Evolutionary conservation across 2,797 vertebrate species (phyloP), one percentile per base, ranked within the genome.

Genomic region (Acanthopagrus latus): DNA sequence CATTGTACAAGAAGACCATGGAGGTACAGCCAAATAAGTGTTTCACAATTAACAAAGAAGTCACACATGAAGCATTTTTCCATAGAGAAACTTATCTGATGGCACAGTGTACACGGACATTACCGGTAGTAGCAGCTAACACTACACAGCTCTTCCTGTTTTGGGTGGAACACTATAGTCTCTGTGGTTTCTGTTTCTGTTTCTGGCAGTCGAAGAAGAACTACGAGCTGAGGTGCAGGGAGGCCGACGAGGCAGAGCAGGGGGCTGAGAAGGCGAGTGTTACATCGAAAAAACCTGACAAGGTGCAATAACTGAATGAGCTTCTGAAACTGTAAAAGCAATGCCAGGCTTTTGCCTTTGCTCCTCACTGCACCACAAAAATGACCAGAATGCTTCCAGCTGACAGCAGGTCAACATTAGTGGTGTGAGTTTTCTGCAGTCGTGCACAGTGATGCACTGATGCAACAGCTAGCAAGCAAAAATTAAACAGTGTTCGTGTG

Each of bases 1-100:
- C 94, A 0, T 82, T 96, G 16, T 97, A 96, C 73, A 99, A 97
- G 94, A 99, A 96, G 89, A 94, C 96, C 12, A 95, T 96, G 93
- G 98, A 99, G 94, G 98, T 99, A 55, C 47, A 44, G 2, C 9
- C 0, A 46, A 51, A 58, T 11, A 14, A 21, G 3, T n/a, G 17
- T 68, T 48, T 23, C 0, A 58, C 51, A 62, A 56, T 67, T 41
- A 27, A 38, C 33, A 1, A 55, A 66, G 9, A 44, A 38, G 38
- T 27, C 7, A 29, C 29, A 21, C 17, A 25, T 20, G 7, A n/a
- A 23, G 17, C 0, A 14, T 33, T 66, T 54, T 54, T 27, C 0
- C 17, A 10, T 57, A 11, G 33, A 43, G 44, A 38, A n/a, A 48
- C 2, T 12, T 0, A 47, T 23, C 27, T 29, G 9, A 54, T 6